These are phyloP conservation scores for Petrolisthes cinctipes DNA, from an alignment of 2,888 invertebrate genomes.

Conservation along the genomic window DNA sequence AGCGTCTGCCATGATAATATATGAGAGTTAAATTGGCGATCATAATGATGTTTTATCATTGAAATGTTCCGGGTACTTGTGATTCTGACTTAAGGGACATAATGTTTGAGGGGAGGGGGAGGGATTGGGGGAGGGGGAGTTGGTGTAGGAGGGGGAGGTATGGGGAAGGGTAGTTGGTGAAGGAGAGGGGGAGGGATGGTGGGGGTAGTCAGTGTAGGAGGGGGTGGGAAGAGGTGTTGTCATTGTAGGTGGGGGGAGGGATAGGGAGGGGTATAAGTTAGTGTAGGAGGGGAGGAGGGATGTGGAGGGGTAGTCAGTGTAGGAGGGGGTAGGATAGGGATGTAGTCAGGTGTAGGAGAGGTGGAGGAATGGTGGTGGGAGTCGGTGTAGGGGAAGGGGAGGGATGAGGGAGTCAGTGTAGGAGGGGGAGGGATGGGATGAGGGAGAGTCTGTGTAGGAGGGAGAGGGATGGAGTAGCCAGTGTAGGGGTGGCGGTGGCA, in stretches of 20 bases:
- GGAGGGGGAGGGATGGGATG: neutral
- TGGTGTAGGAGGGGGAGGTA: neutral
- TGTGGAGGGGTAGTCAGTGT: neutral
- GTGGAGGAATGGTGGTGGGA: neutral
- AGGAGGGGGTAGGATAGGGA: neutral
- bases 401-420: neutral
- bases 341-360: neutral
- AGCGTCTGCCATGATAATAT: neutral
- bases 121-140: neutral
- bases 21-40: constrained; percentile 15
- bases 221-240: neutral
- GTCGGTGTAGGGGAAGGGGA: no score
- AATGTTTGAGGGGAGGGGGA: no score
- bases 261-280: neutral
- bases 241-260: neutral
- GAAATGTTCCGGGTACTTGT: neutral
- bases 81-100: no score
- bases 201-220: neutral
- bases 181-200: neutral
- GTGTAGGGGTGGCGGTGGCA: neutral
- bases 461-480: neutral
- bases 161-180: neutral
- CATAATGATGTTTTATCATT: constrained; percentile 18
- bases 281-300: neutral
- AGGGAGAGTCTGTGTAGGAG: neutral